phyloP scores from a whole-genome alignment of 2,797 vertebrate genomes.

The Setipinna tenuifilis region DNA sequence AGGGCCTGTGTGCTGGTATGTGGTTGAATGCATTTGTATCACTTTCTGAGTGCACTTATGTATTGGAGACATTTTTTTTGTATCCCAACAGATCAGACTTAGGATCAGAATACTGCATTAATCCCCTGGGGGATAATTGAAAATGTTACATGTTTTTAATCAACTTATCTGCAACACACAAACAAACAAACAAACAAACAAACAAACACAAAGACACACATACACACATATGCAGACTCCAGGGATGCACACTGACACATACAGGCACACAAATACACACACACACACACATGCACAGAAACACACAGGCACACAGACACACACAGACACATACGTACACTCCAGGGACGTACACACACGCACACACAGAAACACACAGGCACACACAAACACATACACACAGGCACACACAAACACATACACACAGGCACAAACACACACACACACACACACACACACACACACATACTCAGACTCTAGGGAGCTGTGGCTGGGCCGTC shows the following conservation, averaged over 20 bases:
- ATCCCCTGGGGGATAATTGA: no score
- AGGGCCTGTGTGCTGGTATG: not conserved
- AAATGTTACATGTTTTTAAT: not conserved
- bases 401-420: not conserved
- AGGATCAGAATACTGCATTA: no score
- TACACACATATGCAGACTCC: not conserved
- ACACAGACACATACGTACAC: not conserved
- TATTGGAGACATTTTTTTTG: no score
- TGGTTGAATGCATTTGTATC: not conserved
- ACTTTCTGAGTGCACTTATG: not conserved
- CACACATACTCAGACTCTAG: not conserved
- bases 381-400: constrained; percentile 1
- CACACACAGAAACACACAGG: not conserved
- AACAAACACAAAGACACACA: not conserved
- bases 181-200: not conserved
- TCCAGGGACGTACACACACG: not conserved
- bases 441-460: constrained; percentile 11
- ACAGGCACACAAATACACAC: not conserved
- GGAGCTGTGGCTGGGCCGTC: not conserved
- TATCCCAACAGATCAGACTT: no score
- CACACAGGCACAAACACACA: not conserved
- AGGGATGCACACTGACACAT: no score
- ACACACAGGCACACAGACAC: not conserved
- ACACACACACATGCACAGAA: not conserved
- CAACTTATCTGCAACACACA: not conserved